These are phyloP conservation scores for Myocastor coypus DNA, from an alignment of 2,113 vertebrate species.

Conservation along the genomic window DNA sequence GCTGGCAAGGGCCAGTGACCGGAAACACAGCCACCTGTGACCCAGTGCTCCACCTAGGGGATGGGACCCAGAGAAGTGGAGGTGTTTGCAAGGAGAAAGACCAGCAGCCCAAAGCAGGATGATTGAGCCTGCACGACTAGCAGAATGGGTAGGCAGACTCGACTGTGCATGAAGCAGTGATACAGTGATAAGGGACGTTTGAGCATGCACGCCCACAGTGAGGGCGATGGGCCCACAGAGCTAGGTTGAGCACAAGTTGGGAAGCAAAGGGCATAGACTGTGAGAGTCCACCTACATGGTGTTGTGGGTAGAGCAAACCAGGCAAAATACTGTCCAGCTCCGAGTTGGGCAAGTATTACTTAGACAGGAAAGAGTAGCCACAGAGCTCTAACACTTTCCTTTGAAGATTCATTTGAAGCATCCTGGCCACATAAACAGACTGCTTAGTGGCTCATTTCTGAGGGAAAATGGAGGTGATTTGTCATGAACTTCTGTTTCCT, in stretches of 20 bases:
- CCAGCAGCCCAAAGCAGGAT: neutral
- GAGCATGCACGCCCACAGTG: neutral
- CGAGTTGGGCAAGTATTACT: neutral
- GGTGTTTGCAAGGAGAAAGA: neutral
- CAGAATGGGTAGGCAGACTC: neutral
- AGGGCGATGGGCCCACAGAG: neutral
- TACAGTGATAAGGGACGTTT: neutral
- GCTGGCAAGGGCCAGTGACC: neutral
- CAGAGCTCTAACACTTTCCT: neutral
- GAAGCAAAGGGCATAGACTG: neutral
- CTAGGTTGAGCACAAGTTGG: neutral
- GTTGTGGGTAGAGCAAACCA: conserved; percentile 15
- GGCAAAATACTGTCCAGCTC: neutral
- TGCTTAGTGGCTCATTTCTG: neutral
- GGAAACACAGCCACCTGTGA: neutral
- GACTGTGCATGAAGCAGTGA: neutral
- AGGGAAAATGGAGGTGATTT: neutral
- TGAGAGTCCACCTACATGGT: neutral
- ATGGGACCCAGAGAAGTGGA: neutral
- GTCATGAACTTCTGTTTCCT: neutral
- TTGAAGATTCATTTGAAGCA: neutral
- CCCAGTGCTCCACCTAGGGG: neutral
- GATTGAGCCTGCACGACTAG: neutral
- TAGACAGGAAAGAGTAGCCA: neutral
- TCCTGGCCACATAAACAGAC: neutral